phyloP scores from a whole-genome alignment of 2,113 vertebrate genomes.

The Conger conger region DNA sequence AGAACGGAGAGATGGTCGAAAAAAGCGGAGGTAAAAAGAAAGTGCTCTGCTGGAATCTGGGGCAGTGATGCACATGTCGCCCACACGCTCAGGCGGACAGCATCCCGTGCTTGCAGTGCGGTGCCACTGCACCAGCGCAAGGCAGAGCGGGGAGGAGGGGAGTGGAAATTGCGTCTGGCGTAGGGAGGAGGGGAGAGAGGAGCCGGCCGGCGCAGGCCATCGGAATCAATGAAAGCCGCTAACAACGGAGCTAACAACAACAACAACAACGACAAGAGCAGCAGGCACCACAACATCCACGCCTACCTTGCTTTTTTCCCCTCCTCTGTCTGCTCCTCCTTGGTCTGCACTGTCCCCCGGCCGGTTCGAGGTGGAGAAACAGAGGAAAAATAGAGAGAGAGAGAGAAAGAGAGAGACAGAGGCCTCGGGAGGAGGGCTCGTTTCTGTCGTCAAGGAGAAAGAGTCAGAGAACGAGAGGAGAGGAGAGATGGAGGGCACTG shows the following conservation, averaged over 20 bases:
- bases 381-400: not conserved
- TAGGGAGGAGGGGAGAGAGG: not conserved
- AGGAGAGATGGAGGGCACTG: constrained; percentile 65
- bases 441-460: constrained; percentile 52
- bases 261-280: not conserved
- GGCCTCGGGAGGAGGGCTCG: constrained; percentile 31
- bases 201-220: not conserved
- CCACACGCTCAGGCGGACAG: not conserved
- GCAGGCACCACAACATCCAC: not conserved
- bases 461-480: constrained; percentile 45
- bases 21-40: not conserved
- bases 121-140: not conserved
- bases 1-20: constrained; percentile 24
- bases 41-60: not conserved
- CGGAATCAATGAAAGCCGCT: not conserved
- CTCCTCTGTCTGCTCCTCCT: not conserved
- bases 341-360: not conserved
- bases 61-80: not conserved
- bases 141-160: not conserved
- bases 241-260: not conserved
- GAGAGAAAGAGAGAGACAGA: not conserved
- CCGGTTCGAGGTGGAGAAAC: not conserved
- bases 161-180: not conserved
- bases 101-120: not conserved
- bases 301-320: not conserved